Conservation (phyloP, 2,113 vertebrate genomes). For the Ceuthmochares aereus region DNA sequence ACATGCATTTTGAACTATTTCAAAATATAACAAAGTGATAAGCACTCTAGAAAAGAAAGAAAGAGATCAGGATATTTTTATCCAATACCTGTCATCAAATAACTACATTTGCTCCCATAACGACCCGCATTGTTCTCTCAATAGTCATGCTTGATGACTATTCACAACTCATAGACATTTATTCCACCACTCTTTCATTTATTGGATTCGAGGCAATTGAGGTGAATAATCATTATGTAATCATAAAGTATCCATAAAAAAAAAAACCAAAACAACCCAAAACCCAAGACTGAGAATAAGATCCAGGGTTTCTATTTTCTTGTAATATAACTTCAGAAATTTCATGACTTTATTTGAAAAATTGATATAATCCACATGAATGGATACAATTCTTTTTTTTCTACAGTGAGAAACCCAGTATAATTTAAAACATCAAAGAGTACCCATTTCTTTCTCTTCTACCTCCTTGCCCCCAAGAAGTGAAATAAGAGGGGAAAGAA, state of each 20-base stretch:
- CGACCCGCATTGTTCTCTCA: background rate
- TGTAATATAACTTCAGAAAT: background rate
- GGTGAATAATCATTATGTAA: background rate
- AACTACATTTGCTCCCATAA: background rate
- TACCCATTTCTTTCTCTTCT: background rate
- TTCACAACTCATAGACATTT: background rate
- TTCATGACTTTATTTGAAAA: background rate
- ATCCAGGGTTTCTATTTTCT: background rate
- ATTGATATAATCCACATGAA: background rate
- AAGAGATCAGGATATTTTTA: background rate
- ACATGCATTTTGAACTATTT: background rate
- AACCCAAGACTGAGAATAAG: background rate
- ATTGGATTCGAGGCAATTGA: background rate
- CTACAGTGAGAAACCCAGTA: background rate
- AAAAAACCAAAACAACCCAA: too few species aligned
- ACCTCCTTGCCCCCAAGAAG: background rate
- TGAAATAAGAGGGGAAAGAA: background rate
- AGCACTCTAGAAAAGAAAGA: background rate
- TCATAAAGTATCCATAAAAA: background rate
- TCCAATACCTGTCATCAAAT: background rate
- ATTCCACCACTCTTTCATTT: background rate
- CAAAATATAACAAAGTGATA: background rate
- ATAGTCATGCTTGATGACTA: accelerated
- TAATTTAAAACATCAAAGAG: background rate
- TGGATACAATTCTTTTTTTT: background rate